phyloP scores from a whole-genome alignment of 2,113 vertebrate species.

The Grantiella picta region DNA sequence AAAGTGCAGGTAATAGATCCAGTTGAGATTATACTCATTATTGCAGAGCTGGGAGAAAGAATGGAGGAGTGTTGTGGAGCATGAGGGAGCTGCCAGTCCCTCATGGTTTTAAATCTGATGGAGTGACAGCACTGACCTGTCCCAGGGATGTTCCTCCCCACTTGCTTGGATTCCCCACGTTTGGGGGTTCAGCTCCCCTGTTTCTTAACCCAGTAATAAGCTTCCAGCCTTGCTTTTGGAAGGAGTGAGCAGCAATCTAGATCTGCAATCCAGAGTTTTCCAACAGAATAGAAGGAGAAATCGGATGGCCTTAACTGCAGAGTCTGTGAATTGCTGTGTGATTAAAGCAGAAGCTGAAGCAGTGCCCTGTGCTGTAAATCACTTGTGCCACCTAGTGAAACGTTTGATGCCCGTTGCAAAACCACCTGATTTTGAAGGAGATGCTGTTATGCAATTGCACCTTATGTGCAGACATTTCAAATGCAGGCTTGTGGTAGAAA shows the following conservation, averaged over 20 bases:
- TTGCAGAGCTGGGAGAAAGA: background rate
- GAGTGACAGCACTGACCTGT: background rate
- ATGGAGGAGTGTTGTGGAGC: background rate
- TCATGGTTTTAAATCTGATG: rapidly evolving
- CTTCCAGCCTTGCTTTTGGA: background rate
- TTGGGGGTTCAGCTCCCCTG: background rate
- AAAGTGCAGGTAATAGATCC: background rate
- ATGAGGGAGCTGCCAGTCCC: background rate
- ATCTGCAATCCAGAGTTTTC: background rate
- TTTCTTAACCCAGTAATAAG: background rate
- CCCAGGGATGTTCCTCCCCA: background rate
- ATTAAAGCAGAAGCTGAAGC: background rate
- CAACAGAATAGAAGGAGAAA: background rate
- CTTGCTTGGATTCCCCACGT: background rate
- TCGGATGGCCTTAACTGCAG: background rate
- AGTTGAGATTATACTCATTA: rapidly evolving
- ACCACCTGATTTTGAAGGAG: background rate
- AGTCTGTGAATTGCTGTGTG: background rate
- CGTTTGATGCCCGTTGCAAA: background rate
- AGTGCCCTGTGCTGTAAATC: background rate
- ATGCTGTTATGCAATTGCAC: background rate
- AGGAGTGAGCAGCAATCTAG: background rate
- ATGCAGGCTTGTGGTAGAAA: background rate
- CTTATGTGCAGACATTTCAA: background rate
- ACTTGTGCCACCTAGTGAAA: slow-evolving; percentile 59